A percentile compares a stretch with the other conserved stretches of the same genome.
These are phyloP conservation scores for Actenoides hombroni DNA, from an alignment of 2,113 vertebrate species.

Conservation along the genomic window DNA sequence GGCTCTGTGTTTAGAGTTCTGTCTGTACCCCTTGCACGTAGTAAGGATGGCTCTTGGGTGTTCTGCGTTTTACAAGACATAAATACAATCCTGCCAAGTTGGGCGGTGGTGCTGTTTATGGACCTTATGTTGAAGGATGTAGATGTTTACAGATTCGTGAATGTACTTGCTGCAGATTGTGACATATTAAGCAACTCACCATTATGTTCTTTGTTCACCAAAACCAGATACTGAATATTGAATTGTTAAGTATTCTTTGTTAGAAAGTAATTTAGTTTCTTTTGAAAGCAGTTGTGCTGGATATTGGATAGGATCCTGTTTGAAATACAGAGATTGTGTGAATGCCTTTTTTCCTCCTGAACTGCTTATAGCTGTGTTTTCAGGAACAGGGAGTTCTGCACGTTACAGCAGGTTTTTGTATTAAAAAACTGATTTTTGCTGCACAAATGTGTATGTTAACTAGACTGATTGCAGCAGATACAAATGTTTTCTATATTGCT, in stretches of 20 bases:
- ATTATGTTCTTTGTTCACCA: not conserved
- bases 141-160: not conserved
- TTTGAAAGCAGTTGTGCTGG: not conserved
- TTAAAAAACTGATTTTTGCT: not conserved
- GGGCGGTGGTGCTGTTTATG: not conserved
- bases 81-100: too few species aligned
- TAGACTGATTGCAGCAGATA: not conserved
- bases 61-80: not conserved
- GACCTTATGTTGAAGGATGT: not conserved
- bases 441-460: not conserved
- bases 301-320: not conserved
- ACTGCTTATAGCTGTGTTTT: not conserved
- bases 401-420: not conserved
- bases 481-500: not conserved
- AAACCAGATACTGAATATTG: not conserved
- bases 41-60: not conserved
- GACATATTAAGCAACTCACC: not conserved
- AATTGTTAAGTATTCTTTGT: not conserved
- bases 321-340: not conserved
- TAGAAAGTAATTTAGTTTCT: not conserved
- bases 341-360: not conserved
- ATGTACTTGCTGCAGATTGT: not conserved
- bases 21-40: accelerated
- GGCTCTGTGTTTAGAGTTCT: not conserved
- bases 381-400: not conserved